Conservation (phyloP, 2,113 vertebrate genomes). For the Coracopsis vasa region DNA sequence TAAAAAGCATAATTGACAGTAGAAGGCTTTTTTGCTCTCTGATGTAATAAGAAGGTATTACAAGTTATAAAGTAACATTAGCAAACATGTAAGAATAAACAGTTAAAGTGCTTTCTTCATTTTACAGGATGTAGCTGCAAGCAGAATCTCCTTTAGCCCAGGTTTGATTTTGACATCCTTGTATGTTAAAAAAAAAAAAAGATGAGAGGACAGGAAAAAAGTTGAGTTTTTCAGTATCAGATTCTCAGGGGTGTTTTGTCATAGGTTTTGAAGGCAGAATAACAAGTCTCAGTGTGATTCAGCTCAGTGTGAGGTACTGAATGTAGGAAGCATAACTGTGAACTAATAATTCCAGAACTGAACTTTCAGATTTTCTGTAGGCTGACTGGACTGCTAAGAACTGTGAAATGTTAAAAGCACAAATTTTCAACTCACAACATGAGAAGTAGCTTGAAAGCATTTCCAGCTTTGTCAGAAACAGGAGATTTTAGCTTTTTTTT, state of each 20-base stretch:
- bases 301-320: neutral
- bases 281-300: neutral
- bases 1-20: neutral
- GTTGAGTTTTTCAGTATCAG: neutral
- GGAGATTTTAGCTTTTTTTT: neutral
- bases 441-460: neutral
- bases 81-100: neutral
- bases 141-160: neutral
- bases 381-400: neutral
- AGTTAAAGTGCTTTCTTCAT: neutral
- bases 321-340: neutral
- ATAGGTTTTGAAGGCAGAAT: neutral
- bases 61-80: neutral
- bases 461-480: neutral
- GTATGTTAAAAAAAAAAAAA: neutral
- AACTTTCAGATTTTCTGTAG: neutral
- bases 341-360: neutral
- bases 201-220: neutral
- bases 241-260: neutral
- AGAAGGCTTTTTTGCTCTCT: neutral
- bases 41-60: neutral
- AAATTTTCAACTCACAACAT: neutral
- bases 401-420: neutral
- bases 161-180: neutral
- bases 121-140: neutral